A percentile compares a stretch with the other conserved stretches of the same genome.
Conservation (phyloP, 2,797 vertebrate genomes). For the Petrocephalus schoutedeni region DNA sequence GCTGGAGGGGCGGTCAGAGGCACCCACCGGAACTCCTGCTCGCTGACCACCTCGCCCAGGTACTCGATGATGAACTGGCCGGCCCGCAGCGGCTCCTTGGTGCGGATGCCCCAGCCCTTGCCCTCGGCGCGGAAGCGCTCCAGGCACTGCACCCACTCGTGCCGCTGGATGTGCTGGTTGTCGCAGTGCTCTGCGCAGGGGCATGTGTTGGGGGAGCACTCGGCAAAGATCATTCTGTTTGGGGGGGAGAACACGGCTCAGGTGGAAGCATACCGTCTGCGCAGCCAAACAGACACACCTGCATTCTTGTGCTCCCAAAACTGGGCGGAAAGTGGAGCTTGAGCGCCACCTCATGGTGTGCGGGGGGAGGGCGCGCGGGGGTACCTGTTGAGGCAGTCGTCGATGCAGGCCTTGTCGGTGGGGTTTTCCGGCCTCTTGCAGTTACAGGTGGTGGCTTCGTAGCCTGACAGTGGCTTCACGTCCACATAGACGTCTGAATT, state of each 20-base stretch:
- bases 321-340: neutral
- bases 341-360: neutral
- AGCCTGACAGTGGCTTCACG: conserved; percentile 86
- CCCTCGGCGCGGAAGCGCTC: conserved; percentile 93
- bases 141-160: conserved; percentile 96
- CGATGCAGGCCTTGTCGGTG: conserved; percentile 76
- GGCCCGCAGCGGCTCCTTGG: conserved; percentile 83
- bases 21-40: conserved; percentile 90
- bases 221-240: conserved; percentile 92
- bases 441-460: conserved; percentile 73
- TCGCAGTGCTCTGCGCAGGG: conserved; percentile 84
- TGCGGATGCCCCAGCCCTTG: conserved; percentile 98
- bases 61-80: conserved; percentile 99
- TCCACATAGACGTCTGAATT: conserved; percentile 88
- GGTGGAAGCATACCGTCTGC: neutral
- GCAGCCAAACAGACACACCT: neutral
- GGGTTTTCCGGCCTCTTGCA: conserved; percentile 65
- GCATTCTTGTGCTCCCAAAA: neutral
- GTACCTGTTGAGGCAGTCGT: conserved; percentile 74
- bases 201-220: conserved; percentile 90
- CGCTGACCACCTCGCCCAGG: conserved; percentile 94
- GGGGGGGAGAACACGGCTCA: neutral
- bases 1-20: neutral
- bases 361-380: neutral
- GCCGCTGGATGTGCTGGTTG: conserved; percentile 94